Base-by-base conservation (phyloP, 2,797 vertebrate species). In the Esox lucius region DNA sequence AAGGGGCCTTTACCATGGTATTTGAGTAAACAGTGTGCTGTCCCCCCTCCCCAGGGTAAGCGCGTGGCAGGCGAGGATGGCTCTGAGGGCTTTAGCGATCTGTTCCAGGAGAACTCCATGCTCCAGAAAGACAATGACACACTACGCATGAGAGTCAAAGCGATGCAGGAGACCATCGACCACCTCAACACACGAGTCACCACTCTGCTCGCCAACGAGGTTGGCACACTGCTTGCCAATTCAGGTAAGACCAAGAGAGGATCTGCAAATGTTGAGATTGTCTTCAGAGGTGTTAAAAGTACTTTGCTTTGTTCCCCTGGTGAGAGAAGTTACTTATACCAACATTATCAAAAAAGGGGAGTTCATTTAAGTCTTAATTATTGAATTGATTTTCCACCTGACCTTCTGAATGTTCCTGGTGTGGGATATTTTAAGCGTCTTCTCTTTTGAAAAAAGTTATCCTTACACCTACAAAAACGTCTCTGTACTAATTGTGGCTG, bases 91-190 rank as follows among this genome's bases (percentile, higher is more conserved):
- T 96, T 93, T 86, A 98, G 96, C 0, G 98, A 99, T 88, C 91
- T 99, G 83, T 96, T 94, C 87, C 95, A 94, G 0, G 98, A 99
- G 91, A 98, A 98, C 0, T 82, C 95, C 75, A 95, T 99, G 97
- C 90, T 99, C 73, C 97, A 96, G 93, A 95, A 96, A 82, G 98
- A 99, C 81, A 98, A 93, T 0, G 93, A 93, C 73, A 91, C 95
- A 0, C 86, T 98, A 84, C 93, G 97, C 4, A 95, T 98, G 87
- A 86, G 97, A 7, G 95, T 99, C 0, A 98, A 98, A 86, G 98
- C 98, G 90, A 97, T 99, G 96, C 97, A 99, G 87, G 97, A 98
- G 87, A 98, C 98, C 85, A 98, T 98, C 0, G 96, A 98, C 2
- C 94, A 96, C 75, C 97, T 99, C 84, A 98, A 98, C 90, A 92